phyloP scores from a whole-genome alignment of 2,113 vertebrate species.

The Oryzias javanicus region DNA sequence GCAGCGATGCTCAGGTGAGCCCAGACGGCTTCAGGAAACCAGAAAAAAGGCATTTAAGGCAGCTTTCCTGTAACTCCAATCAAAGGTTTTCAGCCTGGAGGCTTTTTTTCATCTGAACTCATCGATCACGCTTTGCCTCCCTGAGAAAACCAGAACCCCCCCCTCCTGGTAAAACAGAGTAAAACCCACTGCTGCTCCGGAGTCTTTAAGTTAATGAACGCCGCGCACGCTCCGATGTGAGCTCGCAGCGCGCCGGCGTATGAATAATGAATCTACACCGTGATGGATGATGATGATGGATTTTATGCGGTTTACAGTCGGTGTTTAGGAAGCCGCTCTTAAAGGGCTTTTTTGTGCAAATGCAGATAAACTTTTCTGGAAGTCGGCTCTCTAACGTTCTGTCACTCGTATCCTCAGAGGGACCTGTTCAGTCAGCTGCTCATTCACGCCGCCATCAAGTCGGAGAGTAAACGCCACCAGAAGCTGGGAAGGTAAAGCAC shows the following conservation, averaged over 20 bases:
- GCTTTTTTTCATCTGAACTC: not conserved
- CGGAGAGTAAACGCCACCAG: constrained; percentile 75
- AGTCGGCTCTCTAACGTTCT: constrained; percentile 16
- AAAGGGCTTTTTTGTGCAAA: no score
- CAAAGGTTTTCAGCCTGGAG: no score
- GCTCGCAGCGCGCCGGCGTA: constrained; percentile 10
- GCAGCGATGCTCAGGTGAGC: constrained; percentile 93
- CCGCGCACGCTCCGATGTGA: constrained; percentile 6
- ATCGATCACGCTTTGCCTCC: not conserved
- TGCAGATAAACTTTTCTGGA: no score
- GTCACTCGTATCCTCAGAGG: constrained; percentile 78
- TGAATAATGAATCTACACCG: constrained; percentile 60
- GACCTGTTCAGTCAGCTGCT: constrained; percentile 90
- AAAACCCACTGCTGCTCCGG: constrained; percentile 1
- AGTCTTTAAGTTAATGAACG: constrained; percentile 17
- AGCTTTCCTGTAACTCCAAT: no score
- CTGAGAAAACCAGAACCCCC: not conserved
- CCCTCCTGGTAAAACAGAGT: not conserved
- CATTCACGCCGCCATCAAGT: constrained; percentile 87
- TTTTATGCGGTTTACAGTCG: constrained; percentile 20
- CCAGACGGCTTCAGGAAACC: not conserved
- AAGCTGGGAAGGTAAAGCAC: constrained; percentile 83
- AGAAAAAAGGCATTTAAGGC: no score
- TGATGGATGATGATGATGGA: constrained; percentile 47
- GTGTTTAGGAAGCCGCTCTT: constrained; percentile 13